Evolutionary conservation across 1,140 invertebrate species (phyloP), one percentile per base, ranked within the genome.

Genomic region (Nymphalis io): DNA sequence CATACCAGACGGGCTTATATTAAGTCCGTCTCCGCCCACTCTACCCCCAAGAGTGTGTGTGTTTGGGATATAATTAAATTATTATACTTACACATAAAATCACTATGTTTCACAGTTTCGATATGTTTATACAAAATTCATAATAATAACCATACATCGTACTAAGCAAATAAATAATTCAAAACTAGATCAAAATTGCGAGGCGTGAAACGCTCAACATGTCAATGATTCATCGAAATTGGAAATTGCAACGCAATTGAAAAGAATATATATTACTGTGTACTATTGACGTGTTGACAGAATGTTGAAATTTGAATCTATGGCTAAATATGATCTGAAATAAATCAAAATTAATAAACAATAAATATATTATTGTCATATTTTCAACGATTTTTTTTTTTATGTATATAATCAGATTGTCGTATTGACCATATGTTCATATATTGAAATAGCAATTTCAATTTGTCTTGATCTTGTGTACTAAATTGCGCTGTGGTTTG

Each of bases 181-280:
- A 27, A 16, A 55, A 27, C 15, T 55, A 55, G 15, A 55, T 55
- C 21, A 55, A 55, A 55, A 55, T 27, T 21, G 21, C 51, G 21
- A 27, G 16, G 51, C 21, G 51, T n/a, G 51, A 27, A 55, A 55
- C 23, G 13, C 1, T 27, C 21, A 15, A 23, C 16, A 20, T 20
- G 48, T 20, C 48, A 51, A 21, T 51, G 48, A 51, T 51, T 51
- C 48, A 51, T 51, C 18, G 16, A 21, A 2, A 51, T 21, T 51
- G 1, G 18, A 51, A 51, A 51, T 51, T 51, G 16, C 48, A 51
- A 21, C 48, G 48, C 48, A 51, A 51, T 51, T 23, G 48, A 51
- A 51, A 51, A 48, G n/a, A 51, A 51, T 51, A 51, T 20, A 51
- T 51, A n/a, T n/a, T n/a, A n/a, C n/a, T n/a, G n/a, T n/a, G n/a